These are phyloP conservation scores for Microdon myrmicae DNA, from an alignment of 2,888 invertebrate genomes.

Conservation along the genomic window DNA sequence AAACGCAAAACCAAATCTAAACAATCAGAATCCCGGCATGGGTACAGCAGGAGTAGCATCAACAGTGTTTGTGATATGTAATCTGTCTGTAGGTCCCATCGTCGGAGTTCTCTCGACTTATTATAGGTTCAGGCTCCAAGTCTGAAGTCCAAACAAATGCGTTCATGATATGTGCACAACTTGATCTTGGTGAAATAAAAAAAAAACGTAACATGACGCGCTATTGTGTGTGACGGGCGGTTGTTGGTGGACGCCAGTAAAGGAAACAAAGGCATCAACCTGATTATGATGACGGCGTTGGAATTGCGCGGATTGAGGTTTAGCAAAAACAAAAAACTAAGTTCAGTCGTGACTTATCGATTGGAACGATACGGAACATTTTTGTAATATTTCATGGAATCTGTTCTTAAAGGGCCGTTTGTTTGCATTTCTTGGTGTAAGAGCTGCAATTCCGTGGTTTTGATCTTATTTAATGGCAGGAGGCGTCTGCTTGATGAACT, in stretches of 20 bases:
- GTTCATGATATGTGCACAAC: constrained; percentile 39
- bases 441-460: no score
- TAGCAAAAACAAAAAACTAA: no score
- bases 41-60: constrained; percentile 9
- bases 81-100: constrained; percentile 42
- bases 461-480: no score
- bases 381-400: constrained; percentile 62
- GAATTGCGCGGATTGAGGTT: constrained; percentile 19
- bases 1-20: constrained; percentile 48
- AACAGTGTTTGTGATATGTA: constrained; percentile 44
- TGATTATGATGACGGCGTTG: constrained; percentile 24
- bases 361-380: constrained; percentile 67
- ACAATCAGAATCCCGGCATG: constrained; percentile 29
- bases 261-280: constrained; percentile 45
- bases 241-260: constrained; percentile 18
- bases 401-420: not conserved
- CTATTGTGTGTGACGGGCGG: constrained; percentile 50
- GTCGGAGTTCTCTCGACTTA: constrained; percentile 2
- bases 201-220: constrained; percentile 39
- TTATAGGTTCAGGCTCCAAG: constrained; percentile 1
- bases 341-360: constrained; percentile 66
- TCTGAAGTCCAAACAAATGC: constrained; percentile 14
- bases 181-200: constrained; percentile 35
- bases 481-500: no score
- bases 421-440: not conserved